Evolutionary conservation across 2,113 vertebrate genomes (phyloP), one percentile per base, ranked within the genome.

Genomic region (Fulmarus glacialis): DNA sequence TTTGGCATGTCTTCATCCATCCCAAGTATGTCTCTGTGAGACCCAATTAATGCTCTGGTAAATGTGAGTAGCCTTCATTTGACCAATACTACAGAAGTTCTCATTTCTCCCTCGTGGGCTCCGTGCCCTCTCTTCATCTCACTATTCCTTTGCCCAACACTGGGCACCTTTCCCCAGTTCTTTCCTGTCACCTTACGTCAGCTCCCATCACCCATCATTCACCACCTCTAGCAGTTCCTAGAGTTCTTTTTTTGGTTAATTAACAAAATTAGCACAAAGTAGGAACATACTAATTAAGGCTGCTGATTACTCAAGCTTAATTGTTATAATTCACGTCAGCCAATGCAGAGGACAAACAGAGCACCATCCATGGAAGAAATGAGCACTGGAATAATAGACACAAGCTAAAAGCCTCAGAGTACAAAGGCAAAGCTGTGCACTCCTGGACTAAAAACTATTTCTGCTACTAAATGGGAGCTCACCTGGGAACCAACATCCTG

Each of bases 261-360:
- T 84, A 91, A 73, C 3, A 4, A 70, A 89, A 93, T 89, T 73
- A 81, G 68, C 68, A 82, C 42, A 59, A 94, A 67, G 27, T 50
- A 71, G 26, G 40, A 79, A 55, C 38, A 18, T 45, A 8, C 42
- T 95, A 60, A 94, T 82, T 89, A 45, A 91, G 50, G 38, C 55
- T 63, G 73, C 68, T 89, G 73, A 93, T 89, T 77, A 83, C 26
- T 77, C 71, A 36, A 59, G 74, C 15, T 86, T 91, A 80, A 83
- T 62, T 66, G 67, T 84, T 91, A 89, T 52, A 43, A 55, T 59
- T 82, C 75, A 71, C 1, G 5, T 72, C 82, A 89, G 52, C 50
- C 29, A 66, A 53, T 4, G 21, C 17, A 0, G 13, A 79, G 73
- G 66, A 93, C 48, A 72, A 87, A 64, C 27, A 74, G n/a, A 83